Percentiles rank a stretch among this genome's conserved stretches.
These are phyloP conservation scores for Dicrurus megarhynchus DNA, from an alignment of 2,113 vertebrate genomes.

Conservation along the genomic window DNA sequence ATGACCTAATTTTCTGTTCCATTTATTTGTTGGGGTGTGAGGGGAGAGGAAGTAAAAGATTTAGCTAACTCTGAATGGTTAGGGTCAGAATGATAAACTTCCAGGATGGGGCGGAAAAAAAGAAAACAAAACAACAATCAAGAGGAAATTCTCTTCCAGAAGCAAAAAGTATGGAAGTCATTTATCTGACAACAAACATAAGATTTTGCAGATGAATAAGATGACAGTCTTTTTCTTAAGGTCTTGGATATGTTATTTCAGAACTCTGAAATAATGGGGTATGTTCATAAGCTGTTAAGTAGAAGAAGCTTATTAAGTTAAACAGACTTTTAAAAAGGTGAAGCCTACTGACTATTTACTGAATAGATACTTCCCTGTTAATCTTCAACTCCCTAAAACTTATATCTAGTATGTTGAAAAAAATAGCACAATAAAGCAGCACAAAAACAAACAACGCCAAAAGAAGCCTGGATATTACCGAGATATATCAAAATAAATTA, in stretches of 20 bases:
- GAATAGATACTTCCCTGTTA: neutral
- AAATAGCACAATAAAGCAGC: neutral
- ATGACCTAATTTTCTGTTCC: slow-evolving; percentile 10
- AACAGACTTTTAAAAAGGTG: neutral
- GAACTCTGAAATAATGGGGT: neutral
- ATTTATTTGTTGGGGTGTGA: neutral
- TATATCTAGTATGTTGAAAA: neutral
- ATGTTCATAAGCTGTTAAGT: neutral
- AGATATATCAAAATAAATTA: neutral
- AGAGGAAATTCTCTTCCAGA: neutral
- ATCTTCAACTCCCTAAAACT: neutral
- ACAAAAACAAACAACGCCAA: neutral
- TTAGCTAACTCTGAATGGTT: neutral
- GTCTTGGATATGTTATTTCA: neutral
- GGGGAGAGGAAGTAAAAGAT: neutral
- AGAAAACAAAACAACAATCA: neutral
- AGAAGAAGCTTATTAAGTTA: neutral
- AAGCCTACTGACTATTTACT: neutral
- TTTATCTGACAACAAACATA: neutral
- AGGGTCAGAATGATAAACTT: neutral
- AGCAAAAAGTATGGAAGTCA: neutral
- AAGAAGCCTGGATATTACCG: neutral
- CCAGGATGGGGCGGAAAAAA: neutral
- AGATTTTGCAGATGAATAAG: neutral
- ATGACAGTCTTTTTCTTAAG: neutral